phyloP scores from a whole-genome alignment of 2,888 invertebrate species.

The Ellobium chinense region DNA sequence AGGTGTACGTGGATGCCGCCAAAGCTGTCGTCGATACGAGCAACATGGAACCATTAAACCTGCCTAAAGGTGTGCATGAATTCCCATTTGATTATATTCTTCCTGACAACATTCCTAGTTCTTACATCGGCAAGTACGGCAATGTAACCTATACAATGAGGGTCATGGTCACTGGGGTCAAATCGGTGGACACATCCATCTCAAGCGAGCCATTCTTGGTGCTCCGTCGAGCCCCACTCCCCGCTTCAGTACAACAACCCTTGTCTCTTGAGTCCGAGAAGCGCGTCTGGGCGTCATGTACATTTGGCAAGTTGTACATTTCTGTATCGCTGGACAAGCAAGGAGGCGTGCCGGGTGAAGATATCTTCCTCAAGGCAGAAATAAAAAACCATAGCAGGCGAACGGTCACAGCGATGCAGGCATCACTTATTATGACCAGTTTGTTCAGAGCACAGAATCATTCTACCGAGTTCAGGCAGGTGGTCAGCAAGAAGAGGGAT shows the following conservation, averaged over 20 bases:
- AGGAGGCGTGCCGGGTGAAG: slow-evolving; percentile 76
- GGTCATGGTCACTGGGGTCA: slow-evolving; percentile 72
- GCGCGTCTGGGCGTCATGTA: slow-evolving; percentile 67
- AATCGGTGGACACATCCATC: slow-evolving; percentile 70
- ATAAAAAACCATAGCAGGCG: slow-evolving; percentile 73
- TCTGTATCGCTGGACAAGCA: slow-evolving; percentile 66
- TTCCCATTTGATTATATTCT: slow-evolving; percentile 76
- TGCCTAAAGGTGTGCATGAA: slow-evolving; percentile 68
- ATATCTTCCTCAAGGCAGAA: slow-evolving; percentile 74
- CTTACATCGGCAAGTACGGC: slow-evolving; percentile 78
- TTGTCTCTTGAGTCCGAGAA: slow-evolving; percentile 53
- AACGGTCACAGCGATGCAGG: slow-evolving; percentile 69
- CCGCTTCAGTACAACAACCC: slow-evolving; percentile 50
- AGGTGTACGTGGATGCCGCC: slow-evolving; percentile 74
- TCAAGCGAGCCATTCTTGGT: slow-evolving; percentile 78
- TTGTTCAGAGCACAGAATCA: slow-evolving; percentile 73
- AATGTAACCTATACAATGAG: slow-evolving; percentile 78
- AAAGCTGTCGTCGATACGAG: slow-evolving; percentile 55
- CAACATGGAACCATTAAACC: slow-evolving; percentile 49
- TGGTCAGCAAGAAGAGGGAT: slow-evolving; percentile 77
- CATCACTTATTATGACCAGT: slow-evolving; percentile 73
- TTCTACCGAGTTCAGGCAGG: slow-evolving; percentile 63
- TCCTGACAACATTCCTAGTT: slow-evolving; percentile 75
- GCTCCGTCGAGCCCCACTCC: slow-evolving; percentile 60
- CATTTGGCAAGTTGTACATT: slow-evolving; percentile 72